Base-by-base conservation (phyloP, 2,113 vertebrate genomes). In the Oryzias woworae region DNA sequence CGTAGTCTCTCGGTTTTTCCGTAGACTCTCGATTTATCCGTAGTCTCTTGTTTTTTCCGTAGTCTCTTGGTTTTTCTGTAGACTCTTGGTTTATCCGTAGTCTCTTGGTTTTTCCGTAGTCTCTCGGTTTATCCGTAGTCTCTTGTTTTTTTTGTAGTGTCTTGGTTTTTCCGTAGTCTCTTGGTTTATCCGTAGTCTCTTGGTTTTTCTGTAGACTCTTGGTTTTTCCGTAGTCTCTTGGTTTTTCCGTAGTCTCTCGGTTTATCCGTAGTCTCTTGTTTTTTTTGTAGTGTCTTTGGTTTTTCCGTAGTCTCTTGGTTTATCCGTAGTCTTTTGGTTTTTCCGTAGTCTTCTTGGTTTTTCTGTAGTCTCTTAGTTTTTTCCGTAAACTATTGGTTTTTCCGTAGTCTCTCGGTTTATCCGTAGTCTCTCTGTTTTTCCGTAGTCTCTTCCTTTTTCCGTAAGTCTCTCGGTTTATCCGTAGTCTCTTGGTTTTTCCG, bases 161-260 rank as follows among this genome's bases (percentile, higher is more conserved):
- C 15, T 47, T 47, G n/a, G 3, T 44, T 47, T 47, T n/a, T 16
- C 44, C 1, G 45, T 47, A n/a, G 14, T 17, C 17, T 47, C 15
- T 47, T 47, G 5, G 14, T 47, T n/a, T n/a, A 0, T 18, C 15
- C 4, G 4, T 28, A 3, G 2, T 1, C 6, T 4, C 4, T 3
- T 28, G 2, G 26, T 28, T 28, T 28, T 28, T 28, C 26, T 4
- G 26, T 4, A 4, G 26, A 1, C 6, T 28, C 4, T 28, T 28
- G 26, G 4, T 28, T 28, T 28, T 3, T 28, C 26, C 4, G 3
- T 28, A 28, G 26, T 4, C 6, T 28, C 1, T 28, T 3, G 26
- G 4, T 28, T 28, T 3, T 4, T 4, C 4, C 0, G 2, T 1
- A 1, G 26, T 0, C 6, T 3, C 1, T 28, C 6, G 26, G 4